Evolutionary conservation across 2,113 vertebrate species (phyloP), one percentile per base, ranked within the genome.

Genomic region (Strix uralensis): DNA sequence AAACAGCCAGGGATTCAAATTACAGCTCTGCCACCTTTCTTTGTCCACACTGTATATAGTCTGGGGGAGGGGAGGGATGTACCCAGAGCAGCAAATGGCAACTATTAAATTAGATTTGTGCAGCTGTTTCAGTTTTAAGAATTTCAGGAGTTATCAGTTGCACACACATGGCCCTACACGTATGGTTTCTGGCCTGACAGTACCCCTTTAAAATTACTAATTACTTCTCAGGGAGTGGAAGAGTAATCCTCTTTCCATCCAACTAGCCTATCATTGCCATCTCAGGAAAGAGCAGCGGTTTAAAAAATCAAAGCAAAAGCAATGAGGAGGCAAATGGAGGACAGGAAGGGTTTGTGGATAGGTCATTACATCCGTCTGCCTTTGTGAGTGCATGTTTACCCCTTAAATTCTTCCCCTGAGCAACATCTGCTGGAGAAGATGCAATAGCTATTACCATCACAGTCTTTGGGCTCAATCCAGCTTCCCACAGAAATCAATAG

Each of bases 221-320:
- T 81, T 90, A 86, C 74, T 82, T 91, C 63, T 91, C 55, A 52
- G 59, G 23, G 51, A 74, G 54, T 54, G 22, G 66, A 83, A 95
- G 78, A 96, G 65, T 92, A 96, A 96, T 84, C 91, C 78, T 74
- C 81, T 95, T 95, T 94, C 73, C 72, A 75, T 93, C 85, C 91
- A 84, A 80, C 1, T 19, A 86, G 65, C 42, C 94, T 94, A 92
- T 92, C 92, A 19, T 74, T 94, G 70, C 65, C 74, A 94, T 96
- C 92, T 96, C 79, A 88, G 71, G 61, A 88, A 96, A 85, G 51
- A 77, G 82, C 70, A 94, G 63, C 1, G 8, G 62, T 85, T 90
- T 77, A 38, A 94, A 85, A 92, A 94, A 90, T 94, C 92, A 96
- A 95, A 97, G 93, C 86, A 91, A 96, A 89, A 62, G 85, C 94